Conservation (phyloP, 2,113 vertebrate species). For the Mus musculus region DNA sequence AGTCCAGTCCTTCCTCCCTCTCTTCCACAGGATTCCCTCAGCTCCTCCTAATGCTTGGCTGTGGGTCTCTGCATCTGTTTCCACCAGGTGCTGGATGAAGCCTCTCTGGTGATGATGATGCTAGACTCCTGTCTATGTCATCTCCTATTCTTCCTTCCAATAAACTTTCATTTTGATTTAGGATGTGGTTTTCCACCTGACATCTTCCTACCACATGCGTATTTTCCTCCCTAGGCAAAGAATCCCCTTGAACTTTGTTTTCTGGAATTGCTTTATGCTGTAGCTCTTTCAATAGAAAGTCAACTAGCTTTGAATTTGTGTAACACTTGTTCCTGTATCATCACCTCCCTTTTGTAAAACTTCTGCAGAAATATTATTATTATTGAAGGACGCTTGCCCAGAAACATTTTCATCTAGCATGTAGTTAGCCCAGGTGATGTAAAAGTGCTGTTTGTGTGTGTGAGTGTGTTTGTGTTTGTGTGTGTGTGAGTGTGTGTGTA, state of each 20-base stretch:
- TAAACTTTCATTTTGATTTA: not conserved
- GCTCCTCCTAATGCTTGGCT: not conserved
- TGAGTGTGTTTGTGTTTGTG: no score
- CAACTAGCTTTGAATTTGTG: not conserved
- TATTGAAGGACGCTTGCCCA: not conserved
- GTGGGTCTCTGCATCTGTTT: not conserved
- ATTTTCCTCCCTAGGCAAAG: not conserved
- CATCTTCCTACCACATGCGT: not conserved
- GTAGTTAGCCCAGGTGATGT: not conserved
- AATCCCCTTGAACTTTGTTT: not conserved
- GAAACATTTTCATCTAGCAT: not conserved
- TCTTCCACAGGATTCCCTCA: not conserved
- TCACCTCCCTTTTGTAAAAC: not conserved
- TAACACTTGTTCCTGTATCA: not conserved
- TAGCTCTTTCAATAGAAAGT: not conserved
- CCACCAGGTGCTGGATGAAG: not conserved
- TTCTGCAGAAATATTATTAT: not conserved
- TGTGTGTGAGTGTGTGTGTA: no score
- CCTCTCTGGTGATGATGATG: not conserved
- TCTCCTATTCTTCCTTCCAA: not conserved
- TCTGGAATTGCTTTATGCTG: constrained; percentile 7
- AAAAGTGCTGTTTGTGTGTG: not conserved
- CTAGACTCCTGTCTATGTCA: not conserved
- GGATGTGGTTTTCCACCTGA: not conserved
- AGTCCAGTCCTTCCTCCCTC: not conserved